Evolutionary conservation across 2,113 vertebrate species (phyloP).

Genomic region (Serilophus lunatus): DNA sequence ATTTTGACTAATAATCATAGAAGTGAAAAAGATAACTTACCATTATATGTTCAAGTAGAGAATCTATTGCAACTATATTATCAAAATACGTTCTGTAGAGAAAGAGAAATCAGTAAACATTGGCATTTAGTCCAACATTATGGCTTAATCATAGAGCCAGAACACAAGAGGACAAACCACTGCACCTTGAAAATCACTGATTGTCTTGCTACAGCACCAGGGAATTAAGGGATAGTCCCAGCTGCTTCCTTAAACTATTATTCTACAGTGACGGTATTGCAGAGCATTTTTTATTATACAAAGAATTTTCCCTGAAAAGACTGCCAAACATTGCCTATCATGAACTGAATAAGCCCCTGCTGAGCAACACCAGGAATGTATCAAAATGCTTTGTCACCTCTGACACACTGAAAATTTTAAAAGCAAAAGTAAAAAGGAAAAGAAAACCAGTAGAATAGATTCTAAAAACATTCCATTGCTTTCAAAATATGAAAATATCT

Average conservation of each 20-base stretch:
- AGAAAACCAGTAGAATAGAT: background rate
- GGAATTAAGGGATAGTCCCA: background rate
- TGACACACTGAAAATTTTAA: background rate
- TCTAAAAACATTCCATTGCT: background rate
- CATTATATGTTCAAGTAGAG: conserved; percentile 99
- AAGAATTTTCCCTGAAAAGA: background rate
- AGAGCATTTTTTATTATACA: background rate
- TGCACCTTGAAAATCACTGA: background rate
- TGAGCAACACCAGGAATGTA: background rate
- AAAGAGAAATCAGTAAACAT: conserved; percentile 54
- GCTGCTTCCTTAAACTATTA: background rate
- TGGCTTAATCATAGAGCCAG: rapidly evolving
- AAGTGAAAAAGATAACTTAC: conserved; percentile 75
- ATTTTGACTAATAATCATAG: background rate
- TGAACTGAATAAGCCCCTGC: background rate
- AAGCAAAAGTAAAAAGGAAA: background rate
- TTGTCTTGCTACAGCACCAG: background rate
- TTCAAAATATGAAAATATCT: background rate
- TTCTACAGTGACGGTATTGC: background rate
- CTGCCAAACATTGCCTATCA: background rate
- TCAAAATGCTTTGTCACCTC: background rate
- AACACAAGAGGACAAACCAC: background rate
- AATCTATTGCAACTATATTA: conserved; percentile 99
- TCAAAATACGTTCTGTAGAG: conserved; percentile 97
- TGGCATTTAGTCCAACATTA: background rate